phyloP scores from a whole-genome alignment of 2,888 invertebrate genomes.

The Eupithecia subumbrata region DNA sequence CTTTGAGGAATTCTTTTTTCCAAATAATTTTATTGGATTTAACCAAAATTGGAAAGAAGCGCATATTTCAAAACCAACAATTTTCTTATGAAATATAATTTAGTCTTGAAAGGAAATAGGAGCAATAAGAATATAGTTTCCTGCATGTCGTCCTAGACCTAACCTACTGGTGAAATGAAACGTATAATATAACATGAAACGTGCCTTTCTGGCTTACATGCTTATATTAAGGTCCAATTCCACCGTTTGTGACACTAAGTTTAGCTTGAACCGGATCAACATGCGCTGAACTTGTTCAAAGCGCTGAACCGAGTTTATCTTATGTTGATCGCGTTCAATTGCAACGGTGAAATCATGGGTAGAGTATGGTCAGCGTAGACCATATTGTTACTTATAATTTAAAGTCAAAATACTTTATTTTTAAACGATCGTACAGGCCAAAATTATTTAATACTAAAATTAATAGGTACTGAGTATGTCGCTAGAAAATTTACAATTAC shows the following conservation, averaged over 20 bases:
- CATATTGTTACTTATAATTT: background rate
- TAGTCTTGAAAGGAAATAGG: background rate
- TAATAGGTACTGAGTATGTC: too few relatives aligned
- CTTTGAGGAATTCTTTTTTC: too few relatives aligned
- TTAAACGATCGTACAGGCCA: background rate
- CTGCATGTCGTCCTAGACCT: background rate
- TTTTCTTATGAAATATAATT: background rate
- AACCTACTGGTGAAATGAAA: constrained; percentile 6
- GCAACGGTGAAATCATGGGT: background rate
- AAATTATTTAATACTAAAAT: background rate
- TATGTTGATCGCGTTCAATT: background rate
- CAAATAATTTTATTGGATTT: too few relatives aligned
- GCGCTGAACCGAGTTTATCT: background rate
- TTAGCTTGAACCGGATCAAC: background rate
- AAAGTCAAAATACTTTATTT: too few relatives aligned
- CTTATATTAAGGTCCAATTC: background rate
- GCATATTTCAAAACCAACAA: too few relatives aligned
- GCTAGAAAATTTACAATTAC: too few relatives aligned
- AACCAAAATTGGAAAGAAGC: too few relatives aligned
- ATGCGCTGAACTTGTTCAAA: background rate
- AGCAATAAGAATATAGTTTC: constrained; percentile 1
- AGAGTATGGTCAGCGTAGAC: background rate
- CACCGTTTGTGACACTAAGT: background rate
- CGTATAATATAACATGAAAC: background rate
- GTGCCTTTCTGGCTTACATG: constrained; percentile 11